Evolutionary conservation across 1,140 invertebrate genomes (phyloP).

Genomic region (Mizuhopecten yessoensis): DNA sequence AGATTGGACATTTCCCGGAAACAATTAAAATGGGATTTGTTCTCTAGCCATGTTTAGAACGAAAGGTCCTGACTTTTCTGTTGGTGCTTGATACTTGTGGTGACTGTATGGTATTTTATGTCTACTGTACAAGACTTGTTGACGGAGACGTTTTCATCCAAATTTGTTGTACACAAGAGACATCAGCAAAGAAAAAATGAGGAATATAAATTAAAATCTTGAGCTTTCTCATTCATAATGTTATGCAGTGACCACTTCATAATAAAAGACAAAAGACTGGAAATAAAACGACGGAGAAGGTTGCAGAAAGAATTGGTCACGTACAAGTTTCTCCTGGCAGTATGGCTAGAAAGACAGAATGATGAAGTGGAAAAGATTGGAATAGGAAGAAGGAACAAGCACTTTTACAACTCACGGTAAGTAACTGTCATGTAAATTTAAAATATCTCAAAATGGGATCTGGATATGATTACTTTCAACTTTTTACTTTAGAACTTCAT

Average conservation of each 20-base stretch:
- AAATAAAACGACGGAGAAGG: neutral
- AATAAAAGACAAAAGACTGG: neutral
- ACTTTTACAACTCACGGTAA: neutral
- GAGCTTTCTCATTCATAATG: too few relatives aligned
- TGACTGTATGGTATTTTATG: neutral
- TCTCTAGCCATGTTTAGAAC: neutral
- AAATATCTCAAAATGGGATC: too few relatives aligned
- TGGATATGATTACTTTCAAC: too few relatives aligned
- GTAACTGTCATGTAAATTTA: neutral
- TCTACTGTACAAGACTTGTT: neutral
- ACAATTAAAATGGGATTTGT: slow-evolving; percentile 16
- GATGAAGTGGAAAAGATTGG: neutral
- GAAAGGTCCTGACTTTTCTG: neutral
- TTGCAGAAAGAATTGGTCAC: neutral
- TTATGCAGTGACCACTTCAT: neutral
- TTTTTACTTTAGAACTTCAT: too few relatives aligned
- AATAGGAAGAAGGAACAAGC: neutral
- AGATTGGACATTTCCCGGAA: neutral
- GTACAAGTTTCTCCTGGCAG: neutral
- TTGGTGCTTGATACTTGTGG: neutral
- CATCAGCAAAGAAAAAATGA: neutral
- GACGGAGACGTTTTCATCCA: neutral
- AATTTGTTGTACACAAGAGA: neutral
- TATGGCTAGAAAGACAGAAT: neutral
- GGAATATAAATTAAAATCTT: neutral